Base-by-base conservation (phyloP, 2,888 invertebrate genomes). In the Fissipunctia ypsillon region DNA sequence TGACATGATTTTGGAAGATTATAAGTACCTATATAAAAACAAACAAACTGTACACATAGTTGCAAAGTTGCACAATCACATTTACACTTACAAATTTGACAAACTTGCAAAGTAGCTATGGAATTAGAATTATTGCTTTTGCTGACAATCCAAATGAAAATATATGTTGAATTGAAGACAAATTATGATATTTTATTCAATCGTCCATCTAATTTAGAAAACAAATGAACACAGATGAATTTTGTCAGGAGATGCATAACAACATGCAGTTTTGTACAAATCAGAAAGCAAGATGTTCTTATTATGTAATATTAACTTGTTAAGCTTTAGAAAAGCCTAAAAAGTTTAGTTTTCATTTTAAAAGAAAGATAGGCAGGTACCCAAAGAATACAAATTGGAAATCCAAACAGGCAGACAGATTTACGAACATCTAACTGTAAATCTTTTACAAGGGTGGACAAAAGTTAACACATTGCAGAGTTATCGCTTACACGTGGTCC, bases 401-500 rank as follows among this genome's bases (percentile, higher is more conserved):
- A 61, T 43, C 19, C 9, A 16, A 57, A 43, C 6, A 59, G 14
- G 22, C 25, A 57, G 60, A 68, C 45, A 72, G 60, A n/a, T 69
- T 68, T 52, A 72, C 48, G 54, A 56, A 9, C 19, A 19, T 57
- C 19, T 59, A 73, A 75, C 75, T 66, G 75, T 75, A 69, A 1
- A 72, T 35, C 7, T 72, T 68, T 64, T 76, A 76, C 60, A 74
- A 80, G 80, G 71, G 69, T 65, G 64, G 71, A 83, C 89, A 91
- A 91, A 91, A 86, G 77, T 65, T 85, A 87, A 91, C 91, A 90
- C 75, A 78, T 90, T 90, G 90, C 93, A 93, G 91, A 88, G 87
- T 86, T 76, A 89, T 88, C 78, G 73, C 83, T 80, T 87, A 86
- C 91, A 91, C 89, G 90, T 90, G 89, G 83, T 72, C 12, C 12